Conservation (phyloP, 2,888 invertebrate genomes). For the Cantharis flavilabris region DNA sequence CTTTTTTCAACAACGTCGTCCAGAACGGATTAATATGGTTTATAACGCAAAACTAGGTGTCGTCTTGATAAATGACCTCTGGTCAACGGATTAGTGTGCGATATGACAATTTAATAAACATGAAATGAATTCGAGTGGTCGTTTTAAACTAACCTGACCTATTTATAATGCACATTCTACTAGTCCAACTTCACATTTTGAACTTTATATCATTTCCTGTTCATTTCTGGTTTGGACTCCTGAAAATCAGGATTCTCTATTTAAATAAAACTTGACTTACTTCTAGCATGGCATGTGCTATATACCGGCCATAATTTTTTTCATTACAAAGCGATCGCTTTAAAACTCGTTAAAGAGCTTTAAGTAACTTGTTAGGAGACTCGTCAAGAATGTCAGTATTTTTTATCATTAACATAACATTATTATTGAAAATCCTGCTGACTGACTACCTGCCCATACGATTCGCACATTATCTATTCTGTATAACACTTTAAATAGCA, state of each 20-base stretch:
- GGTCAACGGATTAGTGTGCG: conserved; percentile 24
- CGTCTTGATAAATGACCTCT: conserved; percentile 29
- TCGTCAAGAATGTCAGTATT: neutral
- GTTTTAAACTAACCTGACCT: conserved; percentile 22
- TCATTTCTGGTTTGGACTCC: conserved; percentile 28
- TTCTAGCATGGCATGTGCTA: conserved; percentile 18
- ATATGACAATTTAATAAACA: conserved; percentile 32
- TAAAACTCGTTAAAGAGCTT: conserved; percentile 24
- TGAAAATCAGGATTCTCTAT: conserved; percentile 28
- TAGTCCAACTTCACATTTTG: conserved; percentile 9
- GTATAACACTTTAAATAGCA: neutral
- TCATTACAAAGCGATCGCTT: neutral
- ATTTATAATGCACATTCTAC: conserved; percentile 25
- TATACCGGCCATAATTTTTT: neutral
- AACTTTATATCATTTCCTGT: conserved; percentile 24
- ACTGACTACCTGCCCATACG: neutral
- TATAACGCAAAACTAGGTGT: conserved; percentile 21
- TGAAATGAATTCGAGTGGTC: conserved; percentile 28
- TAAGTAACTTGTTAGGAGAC: conserved; percentile 23
- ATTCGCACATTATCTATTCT: neutral
- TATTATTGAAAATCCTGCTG: neutral
- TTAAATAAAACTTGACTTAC: conserved; percentile 16
- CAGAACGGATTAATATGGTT: conserved; percentile 17
- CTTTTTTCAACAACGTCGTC: conserved; percentile 9
- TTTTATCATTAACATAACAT: conserved; percentile 2